Percentiles rank a stretch among this genome's conserved stretches.
Conservation (phyloP, 2,888 invertebrate species). For the Willowsia nigromaculata region DNA sequence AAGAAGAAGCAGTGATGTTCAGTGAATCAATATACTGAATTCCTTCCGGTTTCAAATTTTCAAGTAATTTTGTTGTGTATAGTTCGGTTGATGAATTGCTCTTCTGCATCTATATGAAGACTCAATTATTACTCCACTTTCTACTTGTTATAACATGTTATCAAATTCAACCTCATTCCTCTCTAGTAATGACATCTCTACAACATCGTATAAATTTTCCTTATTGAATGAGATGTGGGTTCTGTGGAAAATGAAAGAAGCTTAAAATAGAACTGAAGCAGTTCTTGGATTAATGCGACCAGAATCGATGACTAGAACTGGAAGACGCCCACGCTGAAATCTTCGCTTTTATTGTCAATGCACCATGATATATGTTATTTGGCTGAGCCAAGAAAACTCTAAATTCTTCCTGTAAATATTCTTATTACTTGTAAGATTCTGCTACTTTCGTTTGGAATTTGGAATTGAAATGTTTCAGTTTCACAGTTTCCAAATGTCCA, state of each 20-base stretch:
- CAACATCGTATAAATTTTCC: too few species aligned
- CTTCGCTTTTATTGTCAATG: neutral
- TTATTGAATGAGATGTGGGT: neutral
- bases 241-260: neutral
- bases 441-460: too few species aligned
- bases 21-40: neutral
- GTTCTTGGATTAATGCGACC: too few species aligned
- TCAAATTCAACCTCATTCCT: too few species aligned
- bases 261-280: neutral
- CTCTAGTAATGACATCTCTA: too few species aligned
- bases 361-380: neutral
- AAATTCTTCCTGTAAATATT: neutral
- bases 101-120: neutral
- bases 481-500: too few species aligned
- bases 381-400: neutral
- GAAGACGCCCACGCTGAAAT: neutral
- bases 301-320: neutral
- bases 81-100: neutral
- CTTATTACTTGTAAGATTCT: too few species aligned
- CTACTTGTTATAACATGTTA: neutral
- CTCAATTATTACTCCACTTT: neutral
- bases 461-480: too few species aligned
- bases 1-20: neutral
- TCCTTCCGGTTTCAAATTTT: constrained; percentile 4
- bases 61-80: neutral